Evolutionary conservation across 2,888 invertebrate species (phyloP), one percentile per base, ranked within the genome.

Genomic region (Drosophila meridiana): DNA sequence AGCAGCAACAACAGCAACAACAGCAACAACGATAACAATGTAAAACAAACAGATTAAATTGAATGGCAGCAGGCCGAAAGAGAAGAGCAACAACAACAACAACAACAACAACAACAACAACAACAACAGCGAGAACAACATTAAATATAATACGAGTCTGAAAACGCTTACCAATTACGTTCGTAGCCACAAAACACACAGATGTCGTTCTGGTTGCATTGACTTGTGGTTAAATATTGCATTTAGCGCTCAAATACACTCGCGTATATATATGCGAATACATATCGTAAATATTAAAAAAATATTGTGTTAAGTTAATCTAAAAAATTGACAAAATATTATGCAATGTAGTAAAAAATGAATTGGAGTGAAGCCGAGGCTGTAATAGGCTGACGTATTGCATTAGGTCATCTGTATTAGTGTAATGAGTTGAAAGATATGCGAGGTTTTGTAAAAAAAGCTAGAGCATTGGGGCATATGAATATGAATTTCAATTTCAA

Each of bases 41-140:
- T 59, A 32, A 65, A 66, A 63, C 75, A 70, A 76, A 70, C 62
- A 65, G 62, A 55, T 78, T 60, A 64, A 61, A 75, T 67, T 78
- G 60, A 69, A 73, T 64, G 64, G 55, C 57, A 32, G 43, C 62
- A 60, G 71, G 66, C 43, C 43, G 28, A 62, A 50, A 68, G 55
- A 45, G 55, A 69, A 65, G 61, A 66, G 30, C 58, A 56, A 11
- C 65, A 68, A 20, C 50, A 52, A 58, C 45, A 50, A 60, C 69
- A 59, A 34, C 30, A 28, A 20, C 26, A 38, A 34, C 28, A 53
- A 13, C 45, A 52, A 74, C 57, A 62, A 63, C 58, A 66, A 9
- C 45, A 52, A 74, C 57, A 62, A 63, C 58, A 66, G 8, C 60
- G 48, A 30, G 48, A 32, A 32, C 32, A 71, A 64, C 59, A 70